Conservation (phyloP, 2,888 invertebrate genomes). For the Ethmia dodecea region DNA sequence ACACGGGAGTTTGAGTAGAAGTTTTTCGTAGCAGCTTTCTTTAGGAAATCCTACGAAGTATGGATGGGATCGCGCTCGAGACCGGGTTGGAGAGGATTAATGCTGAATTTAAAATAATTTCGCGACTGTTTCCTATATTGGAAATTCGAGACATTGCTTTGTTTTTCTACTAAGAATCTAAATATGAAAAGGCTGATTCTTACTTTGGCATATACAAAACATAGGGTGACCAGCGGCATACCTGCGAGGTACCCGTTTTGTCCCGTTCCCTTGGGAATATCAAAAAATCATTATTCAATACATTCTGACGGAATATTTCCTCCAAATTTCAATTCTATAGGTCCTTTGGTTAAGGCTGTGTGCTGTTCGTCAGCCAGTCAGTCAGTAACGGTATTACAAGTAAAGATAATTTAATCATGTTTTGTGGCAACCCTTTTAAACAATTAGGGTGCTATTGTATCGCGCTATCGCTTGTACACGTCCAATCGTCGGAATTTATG, state of each 20-base stretch:
- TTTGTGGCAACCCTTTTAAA: conserved; percentile 19
- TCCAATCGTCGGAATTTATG: conserved; percentile 66
- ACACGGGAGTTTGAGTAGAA: conserved; percentile 68
- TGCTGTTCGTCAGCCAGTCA: too few relatives aligned
- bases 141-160: conserved; percentile 47
- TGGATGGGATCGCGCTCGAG: conserved; percentile 58
- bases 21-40: conserved; percentile 68
- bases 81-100: conserved; percentile 64
- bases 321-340: too few relatives aligned
- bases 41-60: conserved; percentile 69
- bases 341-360: too few relatives aligned
- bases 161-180: conserved; percentile 5
- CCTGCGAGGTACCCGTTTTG: too few relatives aligned
- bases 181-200: too few relatives aligned
- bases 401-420: too few relatives aligned
- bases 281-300: too few relatives aligned
- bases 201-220: too few relatives aligned
- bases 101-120: conserved; percentile 71
- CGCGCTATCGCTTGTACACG: conserved; percentile 49
- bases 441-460: conserved; percentile 47
- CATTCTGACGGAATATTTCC: too few relatives aligned
- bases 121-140: conserved; percentile 47
- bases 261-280: too few relatives aligned
- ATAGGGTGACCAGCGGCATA: too few relatives aligned
- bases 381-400: too few relatives aligned